These are phyloP conservation scores for Cottoperca gobio DNA, from an alignment of 2,797 vertebrate species.

Conservation along the genomic window DNA sequence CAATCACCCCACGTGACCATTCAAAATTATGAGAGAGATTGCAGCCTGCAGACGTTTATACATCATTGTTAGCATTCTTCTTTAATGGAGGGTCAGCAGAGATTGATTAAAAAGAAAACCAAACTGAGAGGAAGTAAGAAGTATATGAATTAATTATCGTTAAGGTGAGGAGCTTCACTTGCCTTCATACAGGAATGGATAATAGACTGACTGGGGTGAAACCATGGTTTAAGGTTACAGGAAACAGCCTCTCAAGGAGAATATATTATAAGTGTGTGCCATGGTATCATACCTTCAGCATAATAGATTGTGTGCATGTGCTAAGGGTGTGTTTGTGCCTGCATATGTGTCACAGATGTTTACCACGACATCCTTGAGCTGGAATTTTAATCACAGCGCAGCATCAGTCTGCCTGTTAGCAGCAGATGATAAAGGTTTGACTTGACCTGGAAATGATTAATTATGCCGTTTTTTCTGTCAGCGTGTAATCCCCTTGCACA, in stretches of 20 bases:
- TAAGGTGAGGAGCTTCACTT: not conserved
- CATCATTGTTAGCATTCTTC: conserved; percentile 36
- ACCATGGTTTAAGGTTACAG: conserved; percentile 21
- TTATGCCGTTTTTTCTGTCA: conserved; percentile 12
- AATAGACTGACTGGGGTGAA: not conserved
- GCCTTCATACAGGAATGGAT: not conserved
- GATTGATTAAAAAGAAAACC: conserved; percentile 58
- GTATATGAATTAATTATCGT: conserved; percentile 27
- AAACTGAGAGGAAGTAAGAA: conserved; percentile 16
- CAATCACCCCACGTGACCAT: not conserved
- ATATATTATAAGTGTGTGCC: not conserved
- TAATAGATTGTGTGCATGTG: conserved; percentile 16
- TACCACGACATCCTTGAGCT: conserved; percentile 12
- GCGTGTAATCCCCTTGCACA: conserved; percentile 14
- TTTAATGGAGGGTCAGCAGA: conserved; percentile 20
- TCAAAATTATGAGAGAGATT: conserved; percentile 32
- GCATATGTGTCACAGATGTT: conserved; percentile 30
- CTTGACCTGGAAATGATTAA: conserved; percentile 41
- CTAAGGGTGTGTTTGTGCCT: not conserved
- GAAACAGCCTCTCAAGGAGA: conserved; percentile 22
- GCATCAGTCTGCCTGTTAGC: conserved; percentile 3
- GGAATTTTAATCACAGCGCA: conserved; percentile 51
- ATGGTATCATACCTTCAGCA: not conserved
- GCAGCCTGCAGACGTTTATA: conserved; percentile 38
- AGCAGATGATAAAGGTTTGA: conserved; percentile 25